Evolutionary conservation across 1,140 invertebrate genomes (phyloP), one percentile per base, ranked within the genome.

Genomic region (Aethina tumida): DNA sequence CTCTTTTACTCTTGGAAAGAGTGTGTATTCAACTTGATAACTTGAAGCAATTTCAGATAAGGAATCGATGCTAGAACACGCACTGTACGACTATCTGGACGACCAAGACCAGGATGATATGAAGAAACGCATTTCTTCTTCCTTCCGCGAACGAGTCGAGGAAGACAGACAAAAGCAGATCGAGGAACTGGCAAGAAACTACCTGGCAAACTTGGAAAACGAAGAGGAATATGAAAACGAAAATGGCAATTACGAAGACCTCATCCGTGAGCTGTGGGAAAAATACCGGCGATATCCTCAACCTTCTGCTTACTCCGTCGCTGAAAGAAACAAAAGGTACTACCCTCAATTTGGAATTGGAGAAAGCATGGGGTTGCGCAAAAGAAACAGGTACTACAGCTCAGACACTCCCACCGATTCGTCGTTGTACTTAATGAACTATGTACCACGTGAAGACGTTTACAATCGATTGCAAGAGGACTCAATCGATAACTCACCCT

Each of bases 261-360:
- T 73, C 10, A 50, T 75, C 33, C 63, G 66, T 28, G 64, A 74
- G 39, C 58, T 74, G 18, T 76, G 71, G 71, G 67, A 73, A 20
- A 74, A 75, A 55, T 74, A 74, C 45, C 68, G 72, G 53, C 65
- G 58, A 35, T 46, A 56, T 25, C 39, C 35, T 18, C 28, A 40
- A 13, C 43, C 24, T 14, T 30, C 18, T 33, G 35, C 33, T 10
- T 31, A 22, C n/a, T 31, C 30, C 16, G 32, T 28, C n/a, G 9
- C 26, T 32, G 29, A 35, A 31, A 21, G 33, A 2, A 39, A 38
- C 5, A 50, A 47, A 35, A 10, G 45, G 6, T 37, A 45, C 6
- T 53, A 55, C 26, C 49, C 53, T 3, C 41, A 37, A 9, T 54
- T 57, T 24, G 58, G 55, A 20, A 49, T 52, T 6, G n/a, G n/a